A percentile compares a stretch with the other conserved stretches of the same genome.
Conservation (phyloP, 2,888 invertebrate genomes). For the Oscheius sp. region DNA sequence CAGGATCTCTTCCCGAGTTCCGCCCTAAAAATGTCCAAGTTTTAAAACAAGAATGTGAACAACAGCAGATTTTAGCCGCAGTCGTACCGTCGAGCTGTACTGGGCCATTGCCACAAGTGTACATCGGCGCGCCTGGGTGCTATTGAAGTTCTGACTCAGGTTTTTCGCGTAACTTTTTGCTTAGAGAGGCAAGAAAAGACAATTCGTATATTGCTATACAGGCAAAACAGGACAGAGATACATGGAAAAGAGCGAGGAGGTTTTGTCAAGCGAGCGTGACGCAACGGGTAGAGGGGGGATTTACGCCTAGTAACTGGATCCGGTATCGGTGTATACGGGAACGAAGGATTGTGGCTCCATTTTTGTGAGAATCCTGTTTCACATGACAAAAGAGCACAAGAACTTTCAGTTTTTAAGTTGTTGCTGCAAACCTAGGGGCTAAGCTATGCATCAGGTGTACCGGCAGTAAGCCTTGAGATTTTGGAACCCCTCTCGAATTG, state of each 20-base stretch:
- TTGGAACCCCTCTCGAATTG: no score
- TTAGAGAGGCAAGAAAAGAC: not conserved
- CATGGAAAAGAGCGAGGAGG: not conserved
- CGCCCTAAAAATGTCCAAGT: slow-evolving; percentile 40
- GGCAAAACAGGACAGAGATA: slow-evolving; percentile 6
- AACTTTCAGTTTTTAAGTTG: not conserved
- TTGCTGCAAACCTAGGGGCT: no score
- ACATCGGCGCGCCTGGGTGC: not conserved
- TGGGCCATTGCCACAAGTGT: not conserved
- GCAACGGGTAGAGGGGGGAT: slow-evolving; percentile 19
- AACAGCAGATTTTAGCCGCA: slow-evolving; percentile 9
- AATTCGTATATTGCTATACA: slow-evolving; percentile 8
- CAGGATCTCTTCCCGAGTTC: slow-evolving; percentile 53
- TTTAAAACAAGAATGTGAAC: not conserved
- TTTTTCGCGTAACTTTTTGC: no score
- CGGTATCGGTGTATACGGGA: not conserved
- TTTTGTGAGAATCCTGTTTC: not conserved
- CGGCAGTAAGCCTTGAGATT: no score
- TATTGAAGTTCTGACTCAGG: not conserved
- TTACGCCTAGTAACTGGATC: slow-evolving; percentile 26
- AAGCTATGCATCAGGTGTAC: no score
- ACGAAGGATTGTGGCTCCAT: not conserved
- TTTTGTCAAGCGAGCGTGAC: slow-evolving; percentile 34
- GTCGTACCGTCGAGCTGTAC: slow-evolving; percentile 8
- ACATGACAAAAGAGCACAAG: not conserved